These are phyloP conservation scores for Megaceryle maxima DNA, from an alignment of 2,113 vertebrate genomes.

Conservation along the genomic window DNA sequence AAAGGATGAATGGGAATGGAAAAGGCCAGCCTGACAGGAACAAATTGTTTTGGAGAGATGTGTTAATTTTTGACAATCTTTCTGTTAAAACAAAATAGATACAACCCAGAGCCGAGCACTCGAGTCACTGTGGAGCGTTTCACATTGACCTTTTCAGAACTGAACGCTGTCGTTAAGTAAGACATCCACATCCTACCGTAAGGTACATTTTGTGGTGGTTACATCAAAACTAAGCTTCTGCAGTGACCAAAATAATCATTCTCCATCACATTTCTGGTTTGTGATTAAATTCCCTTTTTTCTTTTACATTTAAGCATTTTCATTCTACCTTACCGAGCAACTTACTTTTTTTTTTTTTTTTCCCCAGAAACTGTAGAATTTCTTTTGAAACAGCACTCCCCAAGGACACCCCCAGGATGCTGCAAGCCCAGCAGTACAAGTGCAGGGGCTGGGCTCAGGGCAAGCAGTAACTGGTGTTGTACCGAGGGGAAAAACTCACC, in stretches of 20 bases:
- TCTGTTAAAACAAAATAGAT: constrained; percentile 57
- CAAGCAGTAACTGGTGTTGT: neutral
- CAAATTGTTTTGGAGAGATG: constrained; percentile 60
- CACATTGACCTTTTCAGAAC: constrained; percentile 59
- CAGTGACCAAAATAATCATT: neutral
- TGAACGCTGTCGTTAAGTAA: neutral
- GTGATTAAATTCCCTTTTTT: neutral
- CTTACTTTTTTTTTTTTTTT: no score
- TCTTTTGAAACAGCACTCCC: neutral
- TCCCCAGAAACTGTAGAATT: neutral
- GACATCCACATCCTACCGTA: neutral
- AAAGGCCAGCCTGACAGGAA: constrained; percentile 60
- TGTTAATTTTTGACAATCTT: constrained; percentile 68
- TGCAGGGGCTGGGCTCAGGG: neutral
- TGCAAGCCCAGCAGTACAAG: neutral
- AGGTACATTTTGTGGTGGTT: neutral
- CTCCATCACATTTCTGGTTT: neutral
- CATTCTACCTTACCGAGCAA: neutral
- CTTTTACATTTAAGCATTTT: neutral
- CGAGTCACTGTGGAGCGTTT: neutral
- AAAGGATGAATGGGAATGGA: constrained; percentile 48
- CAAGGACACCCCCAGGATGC: neutral
- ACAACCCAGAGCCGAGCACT: constrained; percentile 51
- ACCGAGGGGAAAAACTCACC: neutral
- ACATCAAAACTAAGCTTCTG: neutral